A percentile compares a stretch with the other conserved stretches of the same genome.
These are phyloP conservation scores for Cosmorhoe ocellata DNA, from an alignment of 2,888 invertebrate species.

Conservation along the genomic window DNA sequence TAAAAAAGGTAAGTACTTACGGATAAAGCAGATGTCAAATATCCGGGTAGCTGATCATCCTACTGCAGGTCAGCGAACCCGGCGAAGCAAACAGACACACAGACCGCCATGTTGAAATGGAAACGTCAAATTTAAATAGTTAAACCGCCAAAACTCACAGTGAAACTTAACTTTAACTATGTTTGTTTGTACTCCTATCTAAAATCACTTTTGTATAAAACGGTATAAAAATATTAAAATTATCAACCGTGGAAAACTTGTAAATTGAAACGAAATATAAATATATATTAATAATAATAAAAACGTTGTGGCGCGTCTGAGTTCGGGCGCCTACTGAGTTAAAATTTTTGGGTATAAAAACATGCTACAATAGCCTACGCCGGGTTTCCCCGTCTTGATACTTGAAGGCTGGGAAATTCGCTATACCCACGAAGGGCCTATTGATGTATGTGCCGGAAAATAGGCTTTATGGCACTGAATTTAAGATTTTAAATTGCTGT, in stretches of 20 bases:
- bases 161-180: conserved; percentile 32
- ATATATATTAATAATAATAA: conserved; percentile 82
- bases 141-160: conserved; percentile 65
- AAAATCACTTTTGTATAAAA: conserved; percentile 81
- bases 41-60: conserved; percentile 76
- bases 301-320: conserved; percentile 80
- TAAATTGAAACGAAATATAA: conserved; percentile 83
- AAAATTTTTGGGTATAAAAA: conserved; percentile 83
- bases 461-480: conserved; percentile 36
- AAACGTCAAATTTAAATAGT: conserved; percentile 51
- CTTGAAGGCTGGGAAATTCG: conserved; percentile 50
- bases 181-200: conserved; percentile 68
- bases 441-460: conserved; percentile 31
- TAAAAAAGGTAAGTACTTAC: conserved; percentile 56
- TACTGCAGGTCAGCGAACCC: conserved; percentile 70
- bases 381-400: conserved; percentile 63
- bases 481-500: conserved; percentile 23
- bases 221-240: conserved; percentile 83
- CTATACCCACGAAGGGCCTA: conserved; percentile 36
- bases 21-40: conserved; percentile 77
- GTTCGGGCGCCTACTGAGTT: conserved; percentile 83
- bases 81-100: conserved; percentile 66
- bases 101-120: conserved; percentile 71
- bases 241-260: conserved; percentile 80
- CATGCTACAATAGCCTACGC: conserved; percentile 81